A percentile compares a stretch with the other conserved stretches of the same genome.
Evolutionary conservation across 2,797 vertebrate genomes (phyloP).

Genomic region (Perodicticus potto): DNA sequence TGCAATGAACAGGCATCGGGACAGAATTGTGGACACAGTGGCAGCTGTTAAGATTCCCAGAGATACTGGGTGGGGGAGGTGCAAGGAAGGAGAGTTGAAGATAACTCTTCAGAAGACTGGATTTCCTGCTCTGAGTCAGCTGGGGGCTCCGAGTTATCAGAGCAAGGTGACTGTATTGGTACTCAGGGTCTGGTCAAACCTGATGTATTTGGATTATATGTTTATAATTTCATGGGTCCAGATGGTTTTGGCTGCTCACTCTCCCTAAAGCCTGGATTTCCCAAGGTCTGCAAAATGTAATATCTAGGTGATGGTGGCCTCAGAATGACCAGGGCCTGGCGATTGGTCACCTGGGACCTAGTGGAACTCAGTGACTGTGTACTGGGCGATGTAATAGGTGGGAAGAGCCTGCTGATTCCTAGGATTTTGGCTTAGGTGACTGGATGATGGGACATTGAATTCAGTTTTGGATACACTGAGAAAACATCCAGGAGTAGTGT

Average conservation of each 20-base stretch:
- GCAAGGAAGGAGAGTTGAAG: background rate
- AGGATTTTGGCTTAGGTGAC: background rate
- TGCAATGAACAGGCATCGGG: background rate
- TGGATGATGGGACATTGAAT: background rate
- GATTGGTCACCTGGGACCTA: background rate
- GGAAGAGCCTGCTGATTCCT: background rate
- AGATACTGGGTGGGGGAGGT: background rate
- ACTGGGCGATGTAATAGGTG: background rate
- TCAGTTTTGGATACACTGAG: background rate
- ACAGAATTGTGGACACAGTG: background rate
- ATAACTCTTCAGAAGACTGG: conserved; percentile 14
- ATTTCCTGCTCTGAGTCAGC: background rate
- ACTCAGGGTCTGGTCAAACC: background rate
- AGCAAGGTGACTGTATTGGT: background rate
- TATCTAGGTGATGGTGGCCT: background rate
- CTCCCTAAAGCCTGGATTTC: background rate
- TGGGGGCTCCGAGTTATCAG: background rate
- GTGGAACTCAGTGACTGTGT: background rate
- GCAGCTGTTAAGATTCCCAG: background rate
- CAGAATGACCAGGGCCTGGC: background rate
- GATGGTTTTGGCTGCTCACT: background rate
- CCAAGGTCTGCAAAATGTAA: background rate
- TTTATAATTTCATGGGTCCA: background rate
- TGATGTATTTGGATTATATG: background rate
- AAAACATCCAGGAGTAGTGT: background rate